Evolutionary conservation across 2,797 vertebrate genomes (phyloP).

Genomic region (Sebastes variabilis): DNA sequence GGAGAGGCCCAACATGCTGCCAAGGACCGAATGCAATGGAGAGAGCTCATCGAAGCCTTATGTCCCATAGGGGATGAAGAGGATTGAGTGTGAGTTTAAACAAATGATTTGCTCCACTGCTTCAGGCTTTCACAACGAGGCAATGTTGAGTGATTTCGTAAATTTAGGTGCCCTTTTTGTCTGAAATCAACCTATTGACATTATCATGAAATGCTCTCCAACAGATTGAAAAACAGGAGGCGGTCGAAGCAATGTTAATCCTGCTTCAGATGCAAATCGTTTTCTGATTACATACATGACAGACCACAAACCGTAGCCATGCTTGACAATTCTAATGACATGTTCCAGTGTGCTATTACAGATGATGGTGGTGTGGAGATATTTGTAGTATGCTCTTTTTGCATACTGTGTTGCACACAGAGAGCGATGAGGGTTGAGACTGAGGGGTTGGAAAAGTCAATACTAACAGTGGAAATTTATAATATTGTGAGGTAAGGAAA

Average conservation of each 20-base stretch:
- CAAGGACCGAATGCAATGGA: no score
- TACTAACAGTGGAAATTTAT: not conserved
- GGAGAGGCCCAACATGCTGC: no score
- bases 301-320: not conserved
- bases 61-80: no score
- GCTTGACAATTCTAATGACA: not conserved
- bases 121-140: not conserved
- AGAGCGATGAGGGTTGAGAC: not conserved
- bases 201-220: not conserved
- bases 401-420: not conserved
- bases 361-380: not conserved
- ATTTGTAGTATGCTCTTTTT: not conserved
- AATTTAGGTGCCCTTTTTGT: not conserved
- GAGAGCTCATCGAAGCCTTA: no score
- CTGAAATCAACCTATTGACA: not conserved
- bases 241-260: not conserved
- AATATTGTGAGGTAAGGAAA: not conserved
- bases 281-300: not conserved
- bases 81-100: no score
- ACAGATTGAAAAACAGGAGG: not conserved
- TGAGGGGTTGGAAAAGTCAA: not conserved
- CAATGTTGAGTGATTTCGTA: not conserved
- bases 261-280: not conserved
- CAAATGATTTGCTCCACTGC: not conserved
- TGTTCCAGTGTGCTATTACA: not conserved